Evolutionary conservation across 2,797 vertebrate species (phyloP).

Genomic region (Microchirus variegatus): DNA sequence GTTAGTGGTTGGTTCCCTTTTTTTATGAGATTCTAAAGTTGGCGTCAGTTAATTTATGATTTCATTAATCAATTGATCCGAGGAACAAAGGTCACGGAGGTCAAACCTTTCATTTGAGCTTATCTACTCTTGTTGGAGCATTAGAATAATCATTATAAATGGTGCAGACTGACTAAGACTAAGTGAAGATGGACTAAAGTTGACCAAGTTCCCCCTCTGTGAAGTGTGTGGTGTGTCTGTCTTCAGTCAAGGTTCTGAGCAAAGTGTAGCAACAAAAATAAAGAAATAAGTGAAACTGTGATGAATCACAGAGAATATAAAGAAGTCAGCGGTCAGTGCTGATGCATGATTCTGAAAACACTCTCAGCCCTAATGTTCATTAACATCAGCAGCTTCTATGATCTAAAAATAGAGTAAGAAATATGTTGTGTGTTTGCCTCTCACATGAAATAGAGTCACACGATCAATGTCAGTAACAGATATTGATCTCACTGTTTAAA

Average conservation of each 20-base stretch:
- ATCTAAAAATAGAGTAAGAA: constrained; percentile 40
- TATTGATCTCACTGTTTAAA: constrained; percentile 40
- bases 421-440: constrained; percentile 29
- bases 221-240: constrained; percentile 24
- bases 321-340: constrained; percentile 17
- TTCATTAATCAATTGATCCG: no score
- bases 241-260: constrained; percentile 46
- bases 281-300: constrained; percentile 27
- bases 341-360: constrained; percentile 26
- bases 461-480: constrained; percentile 49
- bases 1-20: no score
- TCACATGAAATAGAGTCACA: constrained; percentile 38
- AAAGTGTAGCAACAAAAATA: constrained; percentile 10
- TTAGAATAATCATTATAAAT: constrained; percentile 18
- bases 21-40: no score
- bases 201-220: constrained; percentile 29
- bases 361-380: constrained; percentile 45
- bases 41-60: no score
- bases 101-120: constrained; percentile 18
- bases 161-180: neutral
- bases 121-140: neutral
- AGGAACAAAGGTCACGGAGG: neutral
- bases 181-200: constrained; percentile 30
- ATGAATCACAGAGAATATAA: constrained; percentile 24
- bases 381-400: constrained; percentile 38